Evolutionary conservation across 2,113 vertebrate genomes (phyloP), one percentile per base, ranked within the genome.

Genomic region (Damaliscus lunatus): DNA sequence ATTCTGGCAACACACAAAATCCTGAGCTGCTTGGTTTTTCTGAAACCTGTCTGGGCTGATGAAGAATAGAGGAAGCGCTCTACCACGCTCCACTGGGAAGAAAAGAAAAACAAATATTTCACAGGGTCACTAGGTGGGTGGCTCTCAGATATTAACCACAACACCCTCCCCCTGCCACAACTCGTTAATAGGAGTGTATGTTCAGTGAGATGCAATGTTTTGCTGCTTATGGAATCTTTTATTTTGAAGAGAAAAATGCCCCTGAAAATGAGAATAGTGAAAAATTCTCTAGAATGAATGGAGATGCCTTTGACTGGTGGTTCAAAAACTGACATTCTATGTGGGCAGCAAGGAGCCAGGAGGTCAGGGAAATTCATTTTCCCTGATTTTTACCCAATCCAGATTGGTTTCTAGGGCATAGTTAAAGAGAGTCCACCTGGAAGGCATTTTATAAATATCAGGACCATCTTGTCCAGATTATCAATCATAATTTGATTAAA

Each of bases 61-160:
- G 90, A 81, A 87, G 62, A 43, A 50, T 50, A 81, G 83, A 90
- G 14, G 46, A 4, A 50, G 62, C 31, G 50, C 31, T 94, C 46
- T 9, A 88, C n/a, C 15, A 8, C 25, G 43, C 31, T 84, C 8
- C 23, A 31, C 23, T 88, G 9, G n/a, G 17, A 36, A 74, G 71
- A 83, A 62, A 87, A 48, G 82, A 60, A 97, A 95, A 80, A 27
- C 60, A 88, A 55, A 88, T 14, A 17, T 27, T 52, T 59, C 88
- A 40, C 82, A 97, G 89, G 53, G 50, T 71, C 71, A 85, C 13
- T 7, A 59, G 48, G 52, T 55, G 40, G 10, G 2, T 59, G 81
- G 83, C 25, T 71, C 25, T 78, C 43, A 90, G 94, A 82, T 96
- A 95, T 88, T 91, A 98, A 80, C 21, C 96, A 59, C 60, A 74